Conservation (phyloP, 2,113 vertebrate genomes). For the cat (Felis catus) region F.catus_Fca126_mat1.0 CM031413.1:152628501-152629000, state of each 20-base stretch:
- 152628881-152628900: neutral
- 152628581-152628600: neutral
- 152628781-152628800: neutral
- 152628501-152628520: neutral
- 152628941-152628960: neutral
- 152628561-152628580: neutral
- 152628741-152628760: neutral
- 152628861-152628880: neutral
- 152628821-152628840: neutral
- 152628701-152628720: neutral
- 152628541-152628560: neutral
- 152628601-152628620: neutral
- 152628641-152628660: neutral
- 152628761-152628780: neutral
- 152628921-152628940: neutral
- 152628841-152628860: neutral
- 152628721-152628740: neutral
- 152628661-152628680: neutral
- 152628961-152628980: slow-evolving; percentile 29
- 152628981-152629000: slow-evolving; percentile 26
- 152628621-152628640: neutral
- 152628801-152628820: neutral
- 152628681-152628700: neutral
- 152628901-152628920: neutral
- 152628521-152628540: slow-evolving; percentile 7